phyloP scores from a whole-genome alignment of 23 tunicate species.

The Oikopleura albicans region DNA sequence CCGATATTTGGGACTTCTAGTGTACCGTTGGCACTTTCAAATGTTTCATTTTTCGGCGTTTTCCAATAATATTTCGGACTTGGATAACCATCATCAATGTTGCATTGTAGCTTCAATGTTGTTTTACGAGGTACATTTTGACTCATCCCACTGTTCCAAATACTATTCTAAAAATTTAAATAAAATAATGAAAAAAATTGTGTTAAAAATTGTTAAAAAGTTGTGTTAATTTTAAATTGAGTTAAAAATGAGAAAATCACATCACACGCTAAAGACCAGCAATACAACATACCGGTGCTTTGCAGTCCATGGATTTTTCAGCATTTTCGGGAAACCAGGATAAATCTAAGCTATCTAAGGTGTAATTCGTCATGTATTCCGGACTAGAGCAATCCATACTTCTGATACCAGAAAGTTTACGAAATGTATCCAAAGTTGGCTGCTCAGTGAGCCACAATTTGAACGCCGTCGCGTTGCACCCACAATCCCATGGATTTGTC shows the following conservation, averaged over 20 bases:
- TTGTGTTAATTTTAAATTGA: too few species aligned
- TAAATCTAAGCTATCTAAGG: not conserved
- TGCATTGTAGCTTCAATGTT: not conserved
- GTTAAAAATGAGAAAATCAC: too few species aligned
- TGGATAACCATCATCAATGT: not conserved
- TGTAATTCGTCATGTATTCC: not conserved
- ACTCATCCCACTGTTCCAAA: not conserved
- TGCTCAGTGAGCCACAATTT: not conserved
- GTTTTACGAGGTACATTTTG: not conserved
- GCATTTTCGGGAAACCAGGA: not conserved
- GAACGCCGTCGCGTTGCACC: not conserved
- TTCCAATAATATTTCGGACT: not conserved
- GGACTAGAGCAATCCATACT: not conserved
- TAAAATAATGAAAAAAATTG: too few species aligned
- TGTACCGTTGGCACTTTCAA: not conserved
- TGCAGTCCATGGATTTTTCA: too few species aligned
- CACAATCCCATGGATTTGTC: not conserved
- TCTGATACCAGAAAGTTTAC: not conserved
- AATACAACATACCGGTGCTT: too few species aligned
- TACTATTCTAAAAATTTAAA: not conserved
- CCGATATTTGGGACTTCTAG: not conserved
- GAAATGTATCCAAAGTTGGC: not conserved
- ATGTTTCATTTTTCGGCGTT: not conserved
- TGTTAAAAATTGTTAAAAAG: too few species aligned
- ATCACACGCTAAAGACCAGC: too few species aligned